Base-by-base conservation (phyloP, 2,888 invertebrate species). In the Epirrhoe tristata region DNA sequence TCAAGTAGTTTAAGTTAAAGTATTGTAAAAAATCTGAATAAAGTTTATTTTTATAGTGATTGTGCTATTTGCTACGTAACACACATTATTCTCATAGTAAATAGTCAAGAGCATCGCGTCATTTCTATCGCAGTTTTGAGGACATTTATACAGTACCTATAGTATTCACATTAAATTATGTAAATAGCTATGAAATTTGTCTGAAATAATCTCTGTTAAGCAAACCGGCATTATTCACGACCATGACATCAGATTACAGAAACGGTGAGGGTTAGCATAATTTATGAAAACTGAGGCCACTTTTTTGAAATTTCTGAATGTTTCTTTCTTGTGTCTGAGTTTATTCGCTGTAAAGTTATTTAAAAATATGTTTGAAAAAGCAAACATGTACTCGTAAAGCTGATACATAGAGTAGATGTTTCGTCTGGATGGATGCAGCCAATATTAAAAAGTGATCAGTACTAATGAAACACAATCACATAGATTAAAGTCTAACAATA, bases 231-330 rank as follows among this genome's bases (percentile, higher is more conserved):
- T 76, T 76, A 77, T 77, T 73, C 71, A 69, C 60, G 74, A 48
- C 56, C 72, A 74, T 80, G 80, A 81, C 79, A 80, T 81, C 82
- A 81, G 77, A 67, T 64, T 70, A 74, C 71, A 67, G 58, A 34
- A 32, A 59, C 52, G n/a, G 16, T 56, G 12, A 63, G 63, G 63
- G 63, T 52, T 56, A 32, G n/a, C 59, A 32, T 14, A 58, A 14
- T 12, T 63, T 7, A n/a, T 6, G 24, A 36, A 51, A 51, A 16
- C 16, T 6, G 43, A 53, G 32, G 10, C 6, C 14, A 31, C 17
- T 43, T 16, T n/a, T n/a, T 6, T 17, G n/a, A 6, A 5, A 10
- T 46, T 43, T n/a, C 8, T 43, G 24, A 24, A 24, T 7, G 43
- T 31, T 46, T 24, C 6, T 56, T 56, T 12, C 24, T 12, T 8